Conservation (phyloP, 1,140 invertebrate species). For the Sipha flava region DNA sequence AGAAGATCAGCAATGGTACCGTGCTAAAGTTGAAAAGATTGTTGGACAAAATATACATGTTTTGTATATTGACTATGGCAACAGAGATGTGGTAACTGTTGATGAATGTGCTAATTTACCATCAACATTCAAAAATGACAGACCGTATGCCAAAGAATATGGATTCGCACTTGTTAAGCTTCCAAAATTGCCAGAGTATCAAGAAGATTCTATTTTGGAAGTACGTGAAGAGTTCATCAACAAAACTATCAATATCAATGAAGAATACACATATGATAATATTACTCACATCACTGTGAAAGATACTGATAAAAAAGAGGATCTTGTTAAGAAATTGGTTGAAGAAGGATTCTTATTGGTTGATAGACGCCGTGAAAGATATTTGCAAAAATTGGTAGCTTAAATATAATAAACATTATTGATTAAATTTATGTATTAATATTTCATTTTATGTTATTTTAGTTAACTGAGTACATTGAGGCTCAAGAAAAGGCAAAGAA, state of each 20-base stretch:
- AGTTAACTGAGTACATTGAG: slow-evolving; percentile 69
- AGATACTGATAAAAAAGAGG: slow-evolving; percentile 62
- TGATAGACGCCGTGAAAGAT: slow-evolving; percentile 69
- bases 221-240: slow-evolving; percentile 59
- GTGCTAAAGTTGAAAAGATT: slow-evolving; percentile 85
- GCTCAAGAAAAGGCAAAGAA: slow-evolving; percentile 79
- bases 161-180: slow-evolving; percentile 70
- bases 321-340: slow-evolving; percentile 76
- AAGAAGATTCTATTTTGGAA: slow-evolving; percentile 62
- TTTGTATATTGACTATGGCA: slow-evolving; percentile 94
- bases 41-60: slow-evolving; percentile 54
- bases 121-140: slow-evolving; percentile 61
- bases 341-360: slow-evolving; percentile 75
- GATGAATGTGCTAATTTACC: slow-evolving; percentile 68
- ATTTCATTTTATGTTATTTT: slow-evolving; percentile 36
- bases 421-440: background rate
- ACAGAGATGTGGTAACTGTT: slow-evolving; percentile 57
- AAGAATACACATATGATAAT: slow-evolving; percentile 58
- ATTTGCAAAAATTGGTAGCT: slow-evolving; percentile 66
- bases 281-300: slow-evolving; percentile 63
- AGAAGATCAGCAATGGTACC: slow-evolving; percentile 80
- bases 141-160: slow-evolving; percentile 79
- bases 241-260: slow-evolving; percentile 62
- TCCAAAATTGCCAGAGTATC: slow-evolving; percentile 59
- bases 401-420: background rate